phyloP scores from a whole-genome alignment of 2,113 vertebrate genomes.

The Rhea americana region DNA sequence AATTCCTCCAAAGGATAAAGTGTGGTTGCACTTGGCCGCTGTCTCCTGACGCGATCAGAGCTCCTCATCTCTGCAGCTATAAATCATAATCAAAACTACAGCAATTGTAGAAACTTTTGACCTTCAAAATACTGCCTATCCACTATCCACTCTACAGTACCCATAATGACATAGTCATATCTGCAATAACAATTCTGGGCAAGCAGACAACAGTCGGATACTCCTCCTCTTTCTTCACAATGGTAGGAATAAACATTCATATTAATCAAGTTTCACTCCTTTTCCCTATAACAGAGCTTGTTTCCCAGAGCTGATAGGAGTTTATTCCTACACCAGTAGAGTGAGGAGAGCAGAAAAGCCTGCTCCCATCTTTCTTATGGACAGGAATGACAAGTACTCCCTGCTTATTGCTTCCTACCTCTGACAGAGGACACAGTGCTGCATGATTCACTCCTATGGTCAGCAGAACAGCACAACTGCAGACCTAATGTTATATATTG shows the following conservation, averaged over 20 bases:
- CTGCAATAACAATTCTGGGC: background rate
- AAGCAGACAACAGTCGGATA: background rate
- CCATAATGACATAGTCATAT: background rate
- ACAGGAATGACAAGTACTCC: background rate
- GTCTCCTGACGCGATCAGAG: background rate
- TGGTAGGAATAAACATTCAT: background rate
- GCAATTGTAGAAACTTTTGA: background rate
- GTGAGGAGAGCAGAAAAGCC: background rate
- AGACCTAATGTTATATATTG: background rate
- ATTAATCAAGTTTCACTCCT: background rate
- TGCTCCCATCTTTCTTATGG: background rate
- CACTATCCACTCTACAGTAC: background rate
- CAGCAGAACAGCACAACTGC: background rate
- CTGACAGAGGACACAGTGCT: background rate
- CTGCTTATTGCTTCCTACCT: background rate
- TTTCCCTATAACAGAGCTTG: background rate
- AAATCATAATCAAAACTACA: background rate
- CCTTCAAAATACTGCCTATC: background rate
- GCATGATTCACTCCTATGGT: background rate
- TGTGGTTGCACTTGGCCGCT: constrained; percentile 29
- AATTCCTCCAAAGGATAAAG: constrained; percentile 13
- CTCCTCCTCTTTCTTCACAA: background rate
- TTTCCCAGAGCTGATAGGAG: background rate
- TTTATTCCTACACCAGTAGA: background rate
- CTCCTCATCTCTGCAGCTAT: background rate